phyloP scores from a whole-genome alignment of 2,113 vertebrate genomes.

The Nothoprocta perdicaria region DNA sequence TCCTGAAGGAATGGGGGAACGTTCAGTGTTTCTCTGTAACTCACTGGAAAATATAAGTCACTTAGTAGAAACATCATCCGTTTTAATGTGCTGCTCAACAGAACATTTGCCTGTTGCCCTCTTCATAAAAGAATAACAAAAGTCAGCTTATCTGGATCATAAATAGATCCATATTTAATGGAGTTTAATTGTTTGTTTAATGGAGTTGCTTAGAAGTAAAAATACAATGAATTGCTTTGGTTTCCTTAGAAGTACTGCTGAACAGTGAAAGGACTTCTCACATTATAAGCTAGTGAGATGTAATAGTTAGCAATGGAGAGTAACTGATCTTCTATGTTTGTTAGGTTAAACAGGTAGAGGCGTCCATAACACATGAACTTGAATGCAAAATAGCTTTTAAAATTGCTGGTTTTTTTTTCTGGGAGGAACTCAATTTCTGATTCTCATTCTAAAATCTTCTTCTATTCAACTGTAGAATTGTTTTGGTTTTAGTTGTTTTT shows the following conservation, averaged over 20 bases:
- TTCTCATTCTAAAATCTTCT: neutral
- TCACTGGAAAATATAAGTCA: neutral
- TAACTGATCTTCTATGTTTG: slow-evolving; percentile 10
- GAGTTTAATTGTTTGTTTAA: too few species aligned
- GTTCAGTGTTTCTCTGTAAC: neutral
- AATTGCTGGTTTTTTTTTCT: neutral
- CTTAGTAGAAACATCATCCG: neutral
- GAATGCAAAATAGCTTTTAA: neutral
- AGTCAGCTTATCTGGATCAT: neutral
- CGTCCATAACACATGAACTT: slow-evolving; percentile 33
- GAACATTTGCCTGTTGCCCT: neutral
- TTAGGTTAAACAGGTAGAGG: slow-evolving; percentile 66
- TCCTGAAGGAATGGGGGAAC: neutral
- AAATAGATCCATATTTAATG: neutral
- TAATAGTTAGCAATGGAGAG: slow-evolving; percentile 8
- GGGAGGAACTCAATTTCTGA: neutral
- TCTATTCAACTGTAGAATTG: too few species aligned
- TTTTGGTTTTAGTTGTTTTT: too few species aligned
- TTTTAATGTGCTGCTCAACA: neutral
- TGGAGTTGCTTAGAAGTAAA: slow-evolving; percentile 59
- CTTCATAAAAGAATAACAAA: neutral
- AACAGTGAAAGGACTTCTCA: slow-evolving; percentile 36
- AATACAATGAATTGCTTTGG: neutral
- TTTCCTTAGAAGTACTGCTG: slow-evolving; percentile 46
- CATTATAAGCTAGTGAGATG: slow-evolving; percentile 42